Evolutionary conservation across 2,888 invertebrate species (phyloP).

Genomic region (Hyalella azteca): DNA sequence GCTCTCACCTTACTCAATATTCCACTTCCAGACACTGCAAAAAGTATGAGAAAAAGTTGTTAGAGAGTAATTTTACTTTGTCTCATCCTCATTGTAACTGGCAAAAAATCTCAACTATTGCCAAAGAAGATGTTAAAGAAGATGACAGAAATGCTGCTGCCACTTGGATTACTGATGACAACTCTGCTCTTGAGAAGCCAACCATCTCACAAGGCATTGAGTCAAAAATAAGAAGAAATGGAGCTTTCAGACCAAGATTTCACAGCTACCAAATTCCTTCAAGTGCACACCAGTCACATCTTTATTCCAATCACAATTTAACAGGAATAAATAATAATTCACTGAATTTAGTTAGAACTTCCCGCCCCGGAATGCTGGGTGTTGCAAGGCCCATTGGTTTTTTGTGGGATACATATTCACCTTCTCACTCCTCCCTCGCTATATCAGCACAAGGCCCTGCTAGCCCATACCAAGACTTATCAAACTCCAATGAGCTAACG

Average conservation of each 20-base stretch:
- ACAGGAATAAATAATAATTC: background rate
- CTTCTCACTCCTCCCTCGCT: background rate
- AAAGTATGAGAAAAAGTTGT: background rate
- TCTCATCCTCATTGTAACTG: background rate
- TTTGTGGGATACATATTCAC: background rate
- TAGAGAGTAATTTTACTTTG: background rate
- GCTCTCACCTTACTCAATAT: background rate
- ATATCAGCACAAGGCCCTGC: background rate
- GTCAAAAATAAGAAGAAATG: too few species aligned
- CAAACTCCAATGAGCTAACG: background rate
- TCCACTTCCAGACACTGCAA: background rate
- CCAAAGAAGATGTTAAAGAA: background rate
- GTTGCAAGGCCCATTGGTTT: background rate
- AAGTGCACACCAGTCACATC: too few species aligned
- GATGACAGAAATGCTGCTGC: too few species aligned
- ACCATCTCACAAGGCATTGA: too few species aligned
- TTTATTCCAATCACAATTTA: background rate
- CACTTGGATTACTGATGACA: too few species aligned
- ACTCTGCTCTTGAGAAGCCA: too few species aligned
- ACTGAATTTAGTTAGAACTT: background rate
- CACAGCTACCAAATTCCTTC: too few species aligned
- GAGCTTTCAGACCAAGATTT: too few species aligned
- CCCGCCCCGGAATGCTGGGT: constrained; percentile 22
- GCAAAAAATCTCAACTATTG: background rate
- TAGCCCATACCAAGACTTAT: background rate